These are phyloP conservation scores for Petrocephalus zakoni DNA, from an alignment of 2,113 vertebrate species.

Conservation along the genomic window DNA sequence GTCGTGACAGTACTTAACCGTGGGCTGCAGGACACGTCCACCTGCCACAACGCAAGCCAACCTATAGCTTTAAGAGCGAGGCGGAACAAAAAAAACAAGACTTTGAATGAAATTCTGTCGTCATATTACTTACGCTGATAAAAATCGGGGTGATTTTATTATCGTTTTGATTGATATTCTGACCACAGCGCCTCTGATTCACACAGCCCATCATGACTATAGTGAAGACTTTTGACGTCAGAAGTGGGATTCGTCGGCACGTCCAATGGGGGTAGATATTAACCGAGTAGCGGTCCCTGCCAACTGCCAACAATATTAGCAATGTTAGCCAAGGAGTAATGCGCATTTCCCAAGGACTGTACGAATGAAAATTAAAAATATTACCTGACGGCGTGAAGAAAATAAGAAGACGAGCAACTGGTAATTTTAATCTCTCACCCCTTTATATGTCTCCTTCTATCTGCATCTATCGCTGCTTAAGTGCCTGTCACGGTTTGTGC, in stretches of 20 bases:
- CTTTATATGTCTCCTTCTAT: neutral
- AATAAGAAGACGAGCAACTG: constrained; percentile 37
- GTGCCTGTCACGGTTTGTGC: constrained; percentile 27
- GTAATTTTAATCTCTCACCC: constrained; percentile 17
- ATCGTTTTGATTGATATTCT: constrained; percentile 35
- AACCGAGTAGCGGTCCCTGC: constrained; percentile 58
- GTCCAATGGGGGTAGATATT: constrained; percentile 65
- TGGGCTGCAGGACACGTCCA: neutral
- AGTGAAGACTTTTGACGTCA: constrained; percentile 74
- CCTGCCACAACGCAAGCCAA: neutral
- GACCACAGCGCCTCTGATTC: constrained; percentile 41
- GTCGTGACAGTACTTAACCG: neutral
- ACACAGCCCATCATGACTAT: constrained; percentile 63
- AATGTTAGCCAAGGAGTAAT: constrained; percentile 53
- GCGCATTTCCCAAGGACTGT: constrained; percentile 43
- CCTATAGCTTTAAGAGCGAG: neutral
- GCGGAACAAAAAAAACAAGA: neutral
- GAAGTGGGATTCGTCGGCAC: constrained; percentile 69
- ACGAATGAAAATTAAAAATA: constrained; percentile 38
- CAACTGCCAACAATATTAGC: constrained; percentile 54
- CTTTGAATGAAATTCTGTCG: constrained; percentile 4
- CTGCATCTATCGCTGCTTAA: constrained; percentile 18
- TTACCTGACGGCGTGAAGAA: constrained; percentile 21
- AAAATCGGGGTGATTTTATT: constrained; percentile 17
- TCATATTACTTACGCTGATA: constrained; percentile 6